Conservation (phyloP, 2,888 invertebrate species). For the Caenorhabditis japonica region DNA sequence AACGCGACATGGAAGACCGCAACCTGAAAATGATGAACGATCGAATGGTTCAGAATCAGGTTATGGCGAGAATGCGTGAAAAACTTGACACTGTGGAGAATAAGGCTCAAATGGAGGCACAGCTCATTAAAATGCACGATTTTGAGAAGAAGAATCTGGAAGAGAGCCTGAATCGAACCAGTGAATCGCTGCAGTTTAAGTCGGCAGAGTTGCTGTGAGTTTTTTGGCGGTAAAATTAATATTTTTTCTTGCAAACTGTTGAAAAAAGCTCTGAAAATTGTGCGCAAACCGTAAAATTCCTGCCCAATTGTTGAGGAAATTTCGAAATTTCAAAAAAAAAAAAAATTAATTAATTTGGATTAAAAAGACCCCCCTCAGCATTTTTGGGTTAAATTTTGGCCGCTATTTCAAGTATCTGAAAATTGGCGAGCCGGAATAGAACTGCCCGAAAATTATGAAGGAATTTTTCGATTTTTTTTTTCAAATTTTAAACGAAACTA, state of each 20-base stretch:
- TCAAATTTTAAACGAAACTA: too few relatives aligned
- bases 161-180: neutral
- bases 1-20: conserved; percentile 88
- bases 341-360: too few relatives aligned
- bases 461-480: too few relatives aligned
- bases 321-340: too few relatives aligned
- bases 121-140: conserved; percentile 19
- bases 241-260: too few relatives aligned
- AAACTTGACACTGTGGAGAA: conserved; percentile 9
- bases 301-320: too few relatives aligned
- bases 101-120: conserved; percentile 21
- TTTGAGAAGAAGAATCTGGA: conserved; percentile 16
- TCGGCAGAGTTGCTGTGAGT: conserved; percentile 21
- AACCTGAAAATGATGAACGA: conserved; percentile 94
- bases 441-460: too few relatives aligned
- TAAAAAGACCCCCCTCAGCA: too few relatives aligned
- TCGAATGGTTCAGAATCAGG: conserved; percentile 85
- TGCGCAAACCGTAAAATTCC: neutral
- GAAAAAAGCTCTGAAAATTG: neutral
- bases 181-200: conserved; percentile 18
- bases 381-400: too few relatives aligned
- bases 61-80: conserved; percentile 1
- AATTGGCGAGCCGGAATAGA: too few relatives aligned
- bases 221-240: neutral
- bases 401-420: too few relatives aligned